Base-by-base conservation (phyloP, 2,888 invertebrate species). In the Pyrocoelia pectoralis region DNA sequence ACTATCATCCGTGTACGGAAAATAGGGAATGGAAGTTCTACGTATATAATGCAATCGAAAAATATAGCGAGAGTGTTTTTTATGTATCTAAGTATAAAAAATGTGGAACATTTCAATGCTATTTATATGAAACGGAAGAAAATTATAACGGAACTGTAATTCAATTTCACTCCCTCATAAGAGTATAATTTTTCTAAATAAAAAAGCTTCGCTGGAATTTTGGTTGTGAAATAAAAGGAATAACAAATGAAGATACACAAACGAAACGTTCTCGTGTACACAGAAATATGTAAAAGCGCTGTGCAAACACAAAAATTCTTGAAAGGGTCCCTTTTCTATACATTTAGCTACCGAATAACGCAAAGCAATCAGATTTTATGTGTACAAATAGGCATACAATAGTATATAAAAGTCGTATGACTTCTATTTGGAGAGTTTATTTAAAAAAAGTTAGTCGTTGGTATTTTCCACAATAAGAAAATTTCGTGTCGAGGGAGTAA, bases 171-270 rank as follows among this genome's bases (percentile, higher is more conserved):
- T 33, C 33, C n/a, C 33, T 33, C 33, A n/a, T 33, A 33, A 2
- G 33, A 33, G n/a, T n/a, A n/a, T 33, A 33, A 33, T 33, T 33
- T 33, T 33, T 33, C 33, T 33, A 33, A 33, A 33, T 33, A 33
- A 33, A 33, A 33, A 33, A 33, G 33, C 33, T 33, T 33, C 33
- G 2, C 10, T 33, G 33, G 33, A 33, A 33, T 33, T 24, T 33
- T 8, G 33, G 9, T 33, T n/a, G 9, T n/a, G n/a, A 33, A 33
- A n/a, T 33, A 33, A 33, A 33, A 33, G 33, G 33, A 33, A 33
- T 33, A 33, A 33, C 33, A 33, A 33, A 33, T 33, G 33, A 33
- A 33, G 33, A 33, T 33, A 33, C 33, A 33, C 33, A 33, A 33
- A n/a, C 33, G 33, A 33, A 33, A 33, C 33, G 33, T n/a, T 33